A percentile compares a stretch with the other conserved stretches of the same genome.
Conservation (phyloP, 2,888 invertebrate species). For the Bursaphelenchus okinawaensis region DNA sequence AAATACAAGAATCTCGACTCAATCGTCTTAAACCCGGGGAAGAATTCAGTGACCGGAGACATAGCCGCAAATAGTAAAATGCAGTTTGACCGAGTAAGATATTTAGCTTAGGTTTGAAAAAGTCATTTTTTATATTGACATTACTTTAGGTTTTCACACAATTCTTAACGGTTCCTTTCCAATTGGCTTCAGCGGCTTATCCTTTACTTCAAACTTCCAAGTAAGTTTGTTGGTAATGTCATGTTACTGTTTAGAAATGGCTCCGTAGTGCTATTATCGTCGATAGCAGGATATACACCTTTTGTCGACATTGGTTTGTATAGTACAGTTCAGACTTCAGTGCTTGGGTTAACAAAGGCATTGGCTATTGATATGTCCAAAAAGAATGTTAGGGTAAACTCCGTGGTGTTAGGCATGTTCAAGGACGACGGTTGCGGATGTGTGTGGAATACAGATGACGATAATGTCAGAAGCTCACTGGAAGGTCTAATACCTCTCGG, state of each 20-base stretch:
- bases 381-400: constrained; percentile 38
- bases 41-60: constrained; percentile 40
- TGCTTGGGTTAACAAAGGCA: constrained; percentile 34
- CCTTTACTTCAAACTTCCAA: constrained; percentile 35
- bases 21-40: constrained; percentile 21
- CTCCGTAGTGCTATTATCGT: constrained; percentile 32
- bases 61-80: constrained; percentile 27
- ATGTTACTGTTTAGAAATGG: no score
- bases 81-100: constrained; percentile 27
- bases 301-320: constrained; percentile 46
- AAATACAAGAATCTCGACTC: constrained; percentile 21
- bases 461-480: constrained; percentile 19
- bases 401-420: constrained; percentile 42
- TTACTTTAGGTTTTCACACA: constrained; percentile 27
- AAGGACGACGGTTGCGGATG: constrained; percentile 36
- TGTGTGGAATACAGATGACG: constrained; percentile 36
- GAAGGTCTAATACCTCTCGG: constrained; percentile 46
- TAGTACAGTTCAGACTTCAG: constrained; percentile 36
- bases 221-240: no score
- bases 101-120: no score
- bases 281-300: constrained; percentile 38
- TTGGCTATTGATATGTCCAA: constrained; percentile 20
- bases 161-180: constrained; percentile 41
- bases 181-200: constrained; percentile 31
- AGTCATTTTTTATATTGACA: constrained; percentile 1